Percentiles rank a stretch among this genome's conserved stretches.
Evolutionary conservation across 2,113 vertebrate species (phyloP).

Genomic region (Uropsilus gracilis): DNA sequence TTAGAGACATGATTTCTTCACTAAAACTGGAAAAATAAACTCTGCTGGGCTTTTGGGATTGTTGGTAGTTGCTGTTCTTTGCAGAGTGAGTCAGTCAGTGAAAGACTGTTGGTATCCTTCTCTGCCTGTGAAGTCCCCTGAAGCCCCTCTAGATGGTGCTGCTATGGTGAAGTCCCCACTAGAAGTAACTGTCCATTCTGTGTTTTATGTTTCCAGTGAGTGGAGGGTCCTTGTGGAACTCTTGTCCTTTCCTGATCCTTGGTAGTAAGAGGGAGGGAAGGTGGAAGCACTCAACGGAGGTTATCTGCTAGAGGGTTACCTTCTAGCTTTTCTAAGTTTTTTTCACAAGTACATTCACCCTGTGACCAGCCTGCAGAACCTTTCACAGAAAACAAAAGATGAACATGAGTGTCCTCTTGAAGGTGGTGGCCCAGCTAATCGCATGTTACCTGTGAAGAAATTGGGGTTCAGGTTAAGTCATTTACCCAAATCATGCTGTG

Average conservation of each 20-base stretch:
- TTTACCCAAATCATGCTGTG: not conserved
- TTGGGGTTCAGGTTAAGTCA: not conserved
- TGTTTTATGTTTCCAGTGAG: not conserved
- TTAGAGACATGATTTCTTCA: not conserved
- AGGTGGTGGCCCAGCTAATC: not conserved
- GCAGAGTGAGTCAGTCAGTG: not conserved
- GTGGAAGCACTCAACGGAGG: not conserved
- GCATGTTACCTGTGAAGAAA: not conserved
- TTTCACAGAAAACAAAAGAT: not conserved
- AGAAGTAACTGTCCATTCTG: not conserved
- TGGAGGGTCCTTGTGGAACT: not conserved
- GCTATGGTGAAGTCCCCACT: not conserved
- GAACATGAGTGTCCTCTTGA: not conserved
- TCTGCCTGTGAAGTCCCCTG: not conserved
- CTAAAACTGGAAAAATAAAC: not conserved
- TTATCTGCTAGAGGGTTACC: not conserved
- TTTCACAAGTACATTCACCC: not conserved
- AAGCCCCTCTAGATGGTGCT: not conserved
- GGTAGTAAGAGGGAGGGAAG: no score
- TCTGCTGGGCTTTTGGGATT: not conserved
- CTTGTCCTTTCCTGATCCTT: not conserved
- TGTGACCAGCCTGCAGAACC: not conserved
- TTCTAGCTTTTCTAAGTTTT: not conserved
- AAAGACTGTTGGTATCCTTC: not conserved
- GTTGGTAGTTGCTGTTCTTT: not conserved